Base-by-base conservation (phyloP, 2,888 invertebrate genomes). In the Eilema caniola region DNA sequence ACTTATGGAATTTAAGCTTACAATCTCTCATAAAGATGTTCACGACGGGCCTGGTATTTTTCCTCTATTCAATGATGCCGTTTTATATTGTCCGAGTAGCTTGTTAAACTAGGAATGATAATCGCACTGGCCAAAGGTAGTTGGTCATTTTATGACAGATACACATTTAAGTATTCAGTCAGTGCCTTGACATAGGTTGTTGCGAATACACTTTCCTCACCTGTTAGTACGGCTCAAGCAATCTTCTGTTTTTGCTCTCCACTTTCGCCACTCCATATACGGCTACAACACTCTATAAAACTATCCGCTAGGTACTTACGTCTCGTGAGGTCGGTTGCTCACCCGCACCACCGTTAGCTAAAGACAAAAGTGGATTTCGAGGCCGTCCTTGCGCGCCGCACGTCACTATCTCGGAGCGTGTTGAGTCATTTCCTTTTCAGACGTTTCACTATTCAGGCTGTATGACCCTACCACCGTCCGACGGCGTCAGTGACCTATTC, bases 281-380 rank as follows among this genome's bases (percentile, higher is more conserved):
- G 47, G 47, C 31, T 28, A 47, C 23, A 53, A 11, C 11, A 56
- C 16, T 59, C 41, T 23, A 47, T 33, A 62, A 47, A 47, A 37
- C 25, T 60, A 28, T 66, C 60, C 53, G 53, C 8, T 60, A 41
- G 41, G 41, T 41, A 47, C 47, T 4, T 25, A 37, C 16, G 11
- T 53, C 20, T 12, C 12, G 61, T 20, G 53, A n/a, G 2, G 23
- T 37, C 59, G 25, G 23, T 62, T 8, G 25, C 31, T 24, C 24
- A 12, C 14, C 24, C 10, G 60, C 25, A 16, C 28, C 23, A n/a
- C 7, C 41, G 28, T 53, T 31, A 57, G 47, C 70, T 68, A 67
- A 62, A 75, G 56, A 72, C 33, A 56, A 66, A 75, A 71, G 69
- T 75, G 67, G 64, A 73, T 73, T 72, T 70, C 62, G 76, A 73